These are phyloP conservation scores for Drosophila sp. DNA, from an alignment of 1,140 invertebrate species.

Conservation along the genomic window DNA sequence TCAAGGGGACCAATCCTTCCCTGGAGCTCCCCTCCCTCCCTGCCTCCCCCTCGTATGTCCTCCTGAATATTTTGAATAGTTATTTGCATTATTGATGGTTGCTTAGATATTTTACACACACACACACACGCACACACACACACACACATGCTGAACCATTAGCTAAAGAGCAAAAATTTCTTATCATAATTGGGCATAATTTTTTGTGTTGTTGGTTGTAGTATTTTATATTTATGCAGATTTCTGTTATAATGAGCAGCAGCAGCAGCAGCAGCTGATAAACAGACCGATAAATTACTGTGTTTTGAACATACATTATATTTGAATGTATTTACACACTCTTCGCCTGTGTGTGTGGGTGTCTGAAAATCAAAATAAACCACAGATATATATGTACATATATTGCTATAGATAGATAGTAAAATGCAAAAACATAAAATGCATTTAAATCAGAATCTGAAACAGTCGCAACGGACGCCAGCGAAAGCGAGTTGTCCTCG, in stretches of 20 bases:
- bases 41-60: too few species aligned
- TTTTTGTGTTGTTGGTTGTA: not conserved
- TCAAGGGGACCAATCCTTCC: too few species aligned
- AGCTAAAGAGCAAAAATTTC: not conserved
- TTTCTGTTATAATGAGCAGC: slow-evolving; percentile 57
- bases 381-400: too few species aligned
- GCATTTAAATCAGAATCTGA: slow-evolving; percentile 11
- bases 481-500: not conserved
- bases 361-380: too few species aligned
- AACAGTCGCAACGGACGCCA: not conserved
- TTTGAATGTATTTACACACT: slow-evolving; percentile 8
- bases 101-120: slow-evolving; percentile 17
- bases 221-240: slow-evolving; percentile 67
- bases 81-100: slow-evolving; percentile 8
- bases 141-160: not conserved
- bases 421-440: not conserved
- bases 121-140: slow-evolving; percentile 14
- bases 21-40: too few species aligned
- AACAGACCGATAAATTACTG: slow-evolving; percentile 74
- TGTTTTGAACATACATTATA: slow-evolving; percentile 69
- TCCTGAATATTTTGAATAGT: not conserved
- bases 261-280: slow-evolving; percentile 67
- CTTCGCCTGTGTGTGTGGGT: not conserved
- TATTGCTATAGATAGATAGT: too few species aligned
- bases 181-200: slow-evolving; percentile 19